A percentile compares a stretch with the other conserved stretches of the same genome.
These are phyloP conservation scores for Drosophila pruinosa DNA, from an alignment of 1,140 invertebrate species.

Conservation along the genomic window DNA sequence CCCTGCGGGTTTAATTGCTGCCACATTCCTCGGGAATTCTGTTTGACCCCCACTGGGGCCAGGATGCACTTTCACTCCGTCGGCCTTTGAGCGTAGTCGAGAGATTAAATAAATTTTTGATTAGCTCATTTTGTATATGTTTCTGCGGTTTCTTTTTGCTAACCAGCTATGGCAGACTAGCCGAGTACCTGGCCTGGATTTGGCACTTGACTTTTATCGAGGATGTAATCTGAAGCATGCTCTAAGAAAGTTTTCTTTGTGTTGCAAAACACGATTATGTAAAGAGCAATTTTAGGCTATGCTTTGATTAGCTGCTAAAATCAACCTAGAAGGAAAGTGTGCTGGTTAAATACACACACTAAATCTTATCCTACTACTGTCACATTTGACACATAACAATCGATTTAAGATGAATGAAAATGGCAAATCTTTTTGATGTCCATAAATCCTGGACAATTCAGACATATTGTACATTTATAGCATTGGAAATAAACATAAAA, in stretches of 20 bases:
- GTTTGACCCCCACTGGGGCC: constrained; percentile 16
- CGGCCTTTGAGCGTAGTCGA: constrained; percentile 47
- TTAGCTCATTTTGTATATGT: constrained; percentile 50
- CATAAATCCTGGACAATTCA: not conserved
- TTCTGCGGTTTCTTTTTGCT: not conserved
- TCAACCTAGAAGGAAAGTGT: too few relatives aligned
- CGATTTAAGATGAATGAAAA: too few relatives aligned
- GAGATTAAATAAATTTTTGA: constrained; percentile 77
- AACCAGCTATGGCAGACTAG: not conserved
- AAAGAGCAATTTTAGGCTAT: not conserved
- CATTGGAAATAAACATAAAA: not conserved
- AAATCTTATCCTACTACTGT: too few relatives aligned
- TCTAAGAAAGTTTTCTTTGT: not conserved
- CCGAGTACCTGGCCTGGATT: not conserved
- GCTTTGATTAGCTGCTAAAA: too few relatives aligned
- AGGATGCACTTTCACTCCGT: constrained; percentile 58
- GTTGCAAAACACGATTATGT: not conserved
- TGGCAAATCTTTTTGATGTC: not conserved
- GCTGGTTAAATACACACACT: too few relatives aligned
- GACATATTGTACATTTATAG: not conserved
- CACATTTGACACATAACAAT: too few relatives aligned
- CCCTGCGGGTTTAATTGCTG: constrained; percentile 30
- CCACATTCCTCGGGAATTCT: constrained; percentile 19
- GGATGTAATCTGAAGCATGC: too few relatives aligned
- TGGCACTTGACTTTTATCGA: not conserved